Base-by-base conservation (phyloP, 2,797 vertebrate genomes). In the Alca torda region DNA sequence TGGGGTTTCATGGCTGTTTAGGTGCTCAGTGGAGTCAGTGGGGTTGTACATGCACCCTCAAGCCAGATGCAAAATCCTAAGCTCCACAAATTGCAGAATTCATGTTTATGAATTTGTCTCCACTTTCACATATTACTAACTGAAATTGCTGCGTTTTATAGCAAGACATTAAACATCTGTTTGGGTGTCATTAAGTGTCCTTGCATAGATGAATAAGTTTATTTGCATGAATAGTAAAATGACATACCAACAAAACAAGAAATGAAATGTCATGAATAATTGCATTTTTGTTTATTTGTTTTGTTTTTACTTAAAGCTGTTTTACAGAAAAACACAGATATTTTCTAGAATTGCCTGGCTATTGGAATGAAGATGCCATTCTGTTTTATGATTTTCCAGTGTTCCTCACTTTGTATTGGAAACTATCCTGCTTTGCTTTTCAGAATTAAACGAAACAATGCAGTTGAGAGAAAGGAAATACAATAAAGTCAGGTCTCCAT, bases 21-120 rank as follows among this genome's bases (percentile, higher is more conserved):
- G 33, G 33, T 13, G 11, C 37, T 26, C 46, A 23, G 14, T 37
- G 51, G 91, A 78, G 10, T 65, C 41, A 53, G 0, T 19, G 12
- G 33, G 1, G 11, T 26, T 53, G 16, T 24, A 48, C 1, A 1
- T 4, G 19, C 8, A 57, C 4, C 16, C 10, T 78, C 46, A 73
- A 89, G 16, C 10, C 9, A 19, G 17, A 9, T 37, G 25, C 8
- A 67, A 85, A 84, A 74, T 13, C n/a, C 14, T 18, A 35, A 61
- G 1, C 16, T 39, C 26, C 46, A 18, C 16, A 84, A 70, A 69
- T 21, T 87, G 14, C 35, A 73, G 53, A 81, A 30, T 30, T 50
- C 10, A 4, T 20, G 1, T 69, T 72, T 78, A 60, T 31, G 21
- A 37, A 51, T 91, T 53, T 68, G 7, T 28, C 24, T 90, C 26